Percentiles rank a stretch among this genome's conserved stretches.
These are phyloP conservation scores for Sciurus niger DNA, from an alignment of 2,113 vertebrate genomes.

Conservation along the genomic window DNA sequence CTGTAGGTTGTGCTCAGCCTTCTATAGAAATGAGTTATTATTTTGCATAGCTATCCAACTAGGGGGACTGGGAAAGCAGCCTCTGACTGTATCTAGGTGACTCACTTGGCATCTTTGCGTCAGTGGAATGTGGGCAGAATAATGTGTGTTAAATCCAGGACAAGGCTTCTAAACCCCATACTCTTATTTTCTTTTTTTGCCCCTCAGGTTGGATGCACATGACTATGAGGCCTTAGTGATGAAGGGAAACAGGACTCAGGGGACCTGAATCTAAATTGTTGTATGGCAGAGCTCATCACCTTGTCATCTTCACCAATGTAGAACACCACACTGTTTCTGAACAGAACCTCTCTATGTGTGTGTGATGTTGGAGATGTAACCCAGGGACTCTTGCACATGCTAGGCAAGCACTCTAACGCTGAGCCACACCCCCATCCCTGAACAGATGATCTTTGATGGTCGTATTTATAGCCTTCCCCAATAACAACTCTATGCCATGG, in stretches of 20 bases:
- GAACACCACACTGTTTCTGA: not conserved
- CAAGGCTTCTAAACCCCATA: not conserved
- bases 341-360: not conserved
- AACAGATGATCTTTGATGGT: not conserved
- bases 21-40: not conserved
- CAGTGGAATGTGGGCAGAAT: not conserved
- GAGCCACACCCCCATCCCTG: not conserved
- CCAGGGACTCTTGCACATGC: not conserved
- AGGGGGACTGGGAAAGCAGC: not conserved
- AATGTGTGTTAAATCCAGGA: not conserved
- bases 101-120: not conserved
- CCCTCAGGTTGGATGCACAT: not conserved
- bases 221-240: not conserved
- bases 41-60: not conserved
- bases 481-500: not conserved
- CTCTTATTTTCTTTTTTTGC: not conserved
- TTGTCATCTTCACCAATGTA: not conserved
- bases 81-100: not conserved
- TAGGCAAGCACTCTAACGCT: too few relatives aligned
- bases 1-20: not conserved
- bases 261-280: not conserved
- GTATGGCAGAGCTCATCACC: not conserved
- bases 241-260: not conserved
- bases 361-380: not conserved
- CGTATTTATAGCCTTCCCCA: not conserved